Conservation (phyloP, 1,140 invertebrate species). For the Rhyacophila brunnea region DNA sequence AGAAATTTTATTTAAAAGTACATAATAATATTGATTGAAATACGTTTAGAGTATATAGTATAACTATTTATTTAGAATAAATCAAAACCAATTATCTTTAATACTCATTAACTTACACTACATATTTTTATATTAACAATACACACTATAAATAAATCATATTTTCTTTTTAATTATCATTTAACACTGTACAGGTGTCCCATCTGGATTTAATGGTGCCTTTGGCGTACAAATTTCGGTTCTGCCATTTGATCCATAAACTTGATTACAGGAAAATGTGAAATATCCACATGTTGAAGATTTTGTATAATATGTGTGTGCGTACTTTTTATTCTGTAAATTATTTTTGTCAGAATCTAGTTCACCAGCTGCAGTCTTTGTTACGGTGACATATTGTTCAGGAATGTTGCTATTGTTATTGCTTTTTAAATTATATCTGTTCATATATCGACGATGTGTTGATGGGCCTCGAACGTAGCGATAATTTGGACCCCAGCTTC, state of each 20-base stretch:
- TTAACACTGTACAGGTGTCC: constrained; percentile 48
- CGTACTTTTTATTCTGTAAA: constrained; percentile 61
- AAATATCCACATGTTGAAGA: constrained; percentile 83
- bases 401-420: constrained; percentile 35
- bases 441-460: constrained; percentile 40
- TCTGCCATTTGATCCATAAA: constrained; percentile 70
- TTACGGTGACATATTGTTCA: constrained; percentile 67
- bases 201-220: constrained; percentile 50
- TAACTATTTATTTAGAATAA: no score
- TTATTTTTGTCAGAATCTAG: constrained; percentile 57
- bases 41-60: no score
- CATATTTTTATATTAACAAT: not conserved
- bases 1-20: no score
- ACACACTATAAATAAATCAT: constrained; percentile 1
- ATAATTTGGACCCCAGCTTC: constrained; percentile 47
- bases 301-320: constrained; percentile 80
- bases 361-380: constrained; percentile 73
- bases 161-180: not conserved
- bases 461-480: constrained; percentile 43
- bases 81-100: no score
- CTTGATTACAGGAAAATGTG: constrained; percentile 77
- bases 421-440: constrained; percentile 33
- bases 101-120: no score
- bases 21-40: no score
- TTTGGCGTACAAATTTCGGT: constrained; percentile 80